A percentile compares a stretch with the other conserved stretches of the same genome.
phyloP scores from a whole-genome alignment of 2,113 vertebrate species.

The rabbit (Oryctolagus cuniculus) region mOryCun1.1 NC_091442.1:1665001-1665500 shows the following conservation, averaged over 20 bases:
- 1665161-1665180: neutral
- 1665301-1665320: no score
- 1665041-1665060: rapidly evolving
- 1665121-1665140: no score
- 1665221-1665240: rapidly evolving
- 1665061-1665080: neutral
- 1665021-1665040: rapidly evolving
- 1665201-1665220: rapidly evolving
- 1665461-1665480: constrained; percentile 75
- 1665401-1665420: neutral
- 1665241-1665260: no score
- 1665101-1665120: neutral
- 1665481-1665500: constrained; percentile 81
- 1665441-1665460: constrained; percentile 75
- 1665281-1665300: rapidly evolving
- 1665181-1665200: rapidly evolving
- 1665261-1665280: neutral
- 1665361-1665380: neutral
- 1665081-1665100: neutral
- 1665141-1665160: neutral
- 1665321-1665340: rapidly evolving
- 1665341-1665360: rapidly evolving
- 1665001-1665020: rapidly evolving
- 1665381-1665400: rapidly evolving
- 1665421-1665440: constrained; percentile 77